Percentiles rank a stretch among this genome's conserved stretches.
phyloP scores from a whole-genome alignment of 1,140 invertebrate species.

The Zophobas atratus region DNA sequence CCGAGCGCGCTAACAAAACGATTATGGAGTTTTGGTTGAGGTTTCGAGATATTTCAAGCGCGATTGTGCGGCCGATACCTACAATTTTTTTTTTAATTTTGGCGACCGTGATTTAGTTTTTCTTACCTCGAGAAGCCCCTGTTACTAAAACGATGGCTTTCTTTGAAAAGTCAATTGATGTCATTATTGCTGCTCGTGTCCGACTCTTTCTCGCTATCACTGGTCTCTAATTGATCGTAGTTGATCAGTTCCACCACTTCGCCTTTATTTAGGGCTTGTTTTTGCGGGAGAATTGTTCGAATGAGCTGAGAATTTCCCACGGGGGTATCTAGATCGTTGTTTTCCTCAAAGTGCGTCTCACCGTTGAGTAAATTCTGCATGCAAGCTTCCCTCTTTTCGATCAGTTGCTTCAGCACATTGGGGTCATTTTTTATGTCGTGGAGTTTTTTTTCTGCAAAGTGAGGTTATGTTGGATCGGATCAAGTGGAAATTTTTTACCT shows the following conservation, averaged over 20 bases:
- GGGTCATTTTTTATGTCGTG: slow-evolving; percentile 68
- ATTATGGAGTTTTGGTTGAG: slow-evolving; percentile 73
- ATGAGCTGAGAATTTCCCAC: slow-evolving; percentile 65
- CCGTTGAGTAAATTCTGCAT: slow-evolving; percentile 67
- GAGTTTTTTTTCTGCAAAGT: slow-evolving; percentile 69
- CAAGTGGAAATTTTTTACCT: slow-evolving; percentile 57
- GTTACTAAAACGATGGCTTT: slow-evolving; percentile 65
- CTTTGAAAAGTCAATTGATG: slow-evolving; percentile 65
- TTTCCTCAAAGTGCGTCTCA: slow-evolving; percentile 52
- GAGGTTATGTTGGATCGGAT: slow-evolving; percentile 12
- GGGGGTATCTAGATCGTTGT: slow-evolving; percentile 65
- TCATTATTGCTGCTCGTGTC: slow-evolving; percentile 25
- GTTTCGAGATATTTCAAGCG: slow-evolving; percentile 76
- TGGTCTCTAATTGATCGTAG: slow-evolving; percentile 67
- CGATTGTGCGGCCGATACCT: slow-evolving; percentile 88
- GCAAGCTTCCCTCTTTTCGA: slow-evolving; percentile 69
- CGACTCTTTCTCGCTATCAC: slow-evolving; percentile 8
- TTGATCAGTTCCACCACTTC: slow-evolving; percentile 70
- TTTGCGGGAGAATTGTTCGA: slow-evolving; percentile 67
- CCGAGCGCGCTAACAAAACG: slow-evolving; percentile 84
- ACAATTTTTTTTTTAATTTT: neutral
- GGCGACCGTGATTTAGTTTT: slow-evolving; percentile 52
- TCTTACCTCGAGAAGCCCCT: neutral
- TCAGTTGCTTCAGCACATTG: slow-evolving; percentile 68
- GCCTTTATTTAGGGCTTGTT: slow-evolving; percentile 68